Conservation (phyloP, 2,888 invertebrate species). For the Acronicta leporina region DNA sequence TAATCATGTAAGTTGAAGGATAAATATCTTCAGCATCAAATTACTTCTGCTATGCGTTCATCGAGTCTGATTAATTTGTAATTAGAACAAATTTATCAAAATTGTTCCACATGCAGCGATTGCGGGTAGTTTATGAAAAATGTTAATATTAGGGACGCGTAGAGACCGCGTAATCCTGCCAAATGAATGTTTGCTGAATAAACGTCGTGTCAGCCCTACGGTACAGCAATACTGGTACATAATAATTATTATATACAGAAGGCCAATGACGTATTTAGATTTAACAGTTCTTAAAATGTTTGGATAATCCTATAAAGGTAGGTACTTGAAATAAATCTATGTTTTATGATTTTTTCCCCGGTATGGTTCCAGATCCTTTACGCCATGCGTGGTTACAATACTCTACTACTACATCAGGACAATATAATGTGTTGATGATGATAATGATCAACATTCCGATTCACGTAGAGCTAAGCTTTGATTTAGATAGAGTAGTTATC, state of each 20-base stretch:
- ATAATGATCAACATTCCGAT: no score
- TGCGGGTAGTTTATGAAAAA: conserved; percentile 17
- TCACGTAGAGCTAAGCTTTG: no score
- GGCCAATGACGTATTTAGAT: neutral
- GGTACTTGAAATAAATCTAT: no score
- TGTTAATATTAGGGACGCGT: conserved; percentile 8
- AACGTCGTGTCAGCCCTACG: conserved; percentile 16
- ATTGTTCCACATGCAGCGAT: conserved; percentile 13
- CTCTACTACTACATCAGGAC: no score
- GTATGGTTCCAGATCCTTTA: no score
- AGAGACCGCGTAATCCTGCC: conserved; percentile 38
- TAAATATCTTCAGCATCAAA: no score
- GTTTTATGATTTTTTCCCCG: no score
- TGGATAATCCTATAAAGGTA: neutral
- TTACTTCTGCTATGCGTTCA: neutral
- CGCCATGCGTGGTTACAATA: no score
- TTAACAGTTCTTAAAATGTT: neutral
- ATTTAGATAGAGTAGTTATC: no score
- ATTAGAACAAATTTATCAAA: conserved; percentile 17
- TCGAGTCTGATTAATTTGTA: neutral
- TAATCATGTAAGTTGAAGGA: no score
- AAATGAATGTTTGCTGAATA: conserved; percentile 51
- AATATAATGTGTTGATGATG: no score
- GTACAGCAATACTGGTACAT: conserved; percentile 6
- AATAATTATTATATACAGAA: conserved; percentile 5